phyloP scores from a whole-genome alignment of 1,140 invertebrate species.

The Microplitis demolitor region DNA sequence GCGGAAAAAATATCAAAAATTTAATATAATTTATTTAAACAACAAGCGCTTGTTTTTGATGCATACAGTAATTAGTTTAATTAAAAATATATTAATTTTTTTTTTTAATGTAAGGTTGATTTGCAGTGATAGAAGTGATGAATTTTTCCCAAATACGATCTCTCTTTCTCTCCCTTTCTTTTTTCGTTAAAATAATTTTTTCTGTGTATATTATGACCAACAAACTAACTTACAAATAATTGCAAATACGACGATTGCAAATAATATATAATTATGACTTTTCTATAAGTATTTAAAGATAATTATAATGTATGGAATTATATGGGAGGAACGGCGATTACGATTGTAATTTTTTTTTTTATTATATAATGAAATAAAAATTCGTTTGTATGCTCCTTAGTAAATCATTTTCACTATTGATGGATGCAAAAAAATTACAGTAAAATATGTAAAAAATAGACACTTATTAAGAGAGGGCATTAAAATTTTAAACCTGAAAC shows the following conservation, averaged over 20 bases:
- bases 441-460: slow-evolving; percentile 3
- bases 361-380: not conserved
- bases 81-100: no score
- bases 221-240: not conserved
- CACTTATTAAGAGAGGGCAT: slow-evolving; percentile 18
- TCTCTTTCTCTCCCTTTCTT: no score
- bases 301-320: not conserved
- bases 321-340: not conserved
- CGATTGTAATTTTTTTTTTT: slow-evolving; percentile 1
- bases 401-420: not conserved
- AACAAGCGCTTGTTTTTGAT: no score
- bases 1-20: not conserved
- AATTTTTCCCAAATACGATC: no score
- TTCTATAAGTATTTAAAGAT: not conserved
- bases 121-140: no score
- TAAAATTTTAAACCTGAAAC: slow-evolving; percentile 20
- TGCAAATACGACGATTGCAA: not conserved
- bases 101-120: no score
- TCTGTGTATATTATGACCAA: not conserved
- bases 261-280: not conserved
- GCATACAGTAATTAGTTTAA: no score
- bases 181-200: not conserved
- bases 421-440: slow-evolving; percentile 6
- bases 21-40: no score
- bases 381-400: not conserved